phyloP scores from a whole-genome alignment of 1,140 invertebrate genomes.

The Ceratina japonica region DNA sequence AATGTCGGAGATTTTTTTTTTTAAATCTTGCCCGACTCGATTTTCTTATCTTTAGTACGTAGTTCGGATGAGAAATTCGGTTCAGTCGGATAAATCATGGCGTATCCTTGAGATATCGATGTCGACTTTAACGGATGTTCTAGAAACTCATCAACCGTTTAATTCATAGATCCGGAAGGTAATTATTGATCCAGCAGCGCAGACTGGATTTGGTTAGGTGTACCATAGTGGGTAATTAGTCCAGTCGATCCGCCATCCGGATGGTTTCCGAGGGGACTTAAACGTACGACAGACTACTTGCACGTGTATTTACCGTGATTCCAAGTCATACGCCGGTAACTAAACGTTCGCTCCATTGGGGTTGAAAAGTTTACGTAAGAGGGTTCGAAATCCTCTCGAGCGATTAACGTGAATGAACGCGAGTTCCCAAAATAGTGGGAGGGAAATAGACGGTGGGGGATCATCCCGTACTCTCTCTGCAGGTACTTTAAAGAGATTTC shows the following conservation, averaged over 20 bases:
- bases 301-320: conserved; percentile 30
- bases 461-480: not conserved
- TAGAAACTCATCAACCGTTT: not conserved
- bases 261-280: conserved; percentile 42
- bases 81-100: too few relatives aligned
- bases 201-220: conserved; percentile 44
- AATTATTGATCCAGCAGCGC: conserved; percentile 45
- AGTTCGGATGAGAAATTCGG: too few relatives aligned
- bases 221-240: conserved; percentile 56
- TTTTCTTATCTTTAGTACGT: too few relatives aligned
- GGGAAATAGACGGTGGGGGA: not conserved
- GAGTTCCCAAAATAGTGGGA: not conserved
- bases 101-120: too few relatives aligned
- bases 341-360: conserved; percentile 41
- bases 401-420: not conserved
- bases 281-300: conserved; percentile 45
- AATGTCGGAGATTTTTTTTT: too few relatives aligned
- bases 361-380: not conserved
- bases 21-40: too few relatives aligned
- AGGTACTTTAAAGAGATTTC: conserved; percentile 49
- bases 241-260: conserved; percentile 46
- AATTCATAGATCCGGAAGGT: conserved; percentile 21
- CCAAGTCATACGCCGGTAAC: conserved; percentile 58
- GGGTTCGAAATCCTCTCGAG: not conserved
- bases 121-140: not conserved